Evolutionary conservation across 1,140 invertebrate species (phyloP), one percentile per base, ranked within the genome.

Genomic region (Augochlora pura): DNA sequence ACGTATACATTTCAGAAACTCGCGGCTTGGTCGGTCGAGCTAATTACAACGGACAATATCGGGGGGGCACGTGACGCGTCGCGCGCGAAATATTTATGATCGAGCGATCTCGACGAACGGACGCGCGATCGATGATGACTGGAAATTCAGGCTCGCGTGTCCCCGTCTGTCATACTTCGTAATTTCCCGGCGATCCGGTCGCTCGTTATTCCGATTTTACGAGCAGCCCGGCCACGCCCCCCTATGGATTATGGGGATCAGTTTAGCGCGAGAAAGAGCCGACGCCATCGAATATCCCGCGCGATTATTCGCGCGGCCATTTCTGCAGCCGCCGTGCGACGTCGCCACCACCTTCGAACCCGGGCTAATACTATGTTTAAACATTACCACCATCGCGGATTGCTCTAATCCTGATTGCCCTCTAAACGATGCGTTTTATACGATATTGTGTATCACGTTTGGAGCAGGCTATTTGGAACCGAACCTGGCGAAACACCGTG

Each of bases 21-120:
- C 54, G 21, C 54, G n/a, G 54, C 54, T n/a, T 21, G 54, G 18
- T n/a, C 21, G 8, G 18, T 0, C 54, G 54, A n/a, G n/a, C 54
- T 57, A n/a, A n/a, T 57, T 57, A 57, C n/a, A 57, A 57, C 9
- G n/a, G 54, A 57, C n/a, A 57, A 54, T 57, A 57, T 57, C 8
- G 4, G n/a, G n/a, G n/a, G n/a, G n/a, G 21, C 7, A 6, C 16
- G n/a, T 9, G 18, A n/a, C 6, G 21, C 54, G 21, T 9, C 8
- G 54, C 54, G 18, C 54, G 54, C n/a, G n/a, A n/a, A 21, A 57
- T n/a, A 57, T 57, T 57, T 57, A 57, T 57, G 54, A 57, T 57
- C 54, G 21, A n/a, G 49, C 14, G 49, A 52, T 52, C 32, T 4
- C 32, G 32, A 4, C 32, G 32, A 32, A 32, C 32, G 32, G 32